A percentile compares a stretch with the other conserved stretches of the same genome.
Conservation (phyloP, 2,113 vertebrate species). For the Paracanthobrama guichenoti region DNA sequence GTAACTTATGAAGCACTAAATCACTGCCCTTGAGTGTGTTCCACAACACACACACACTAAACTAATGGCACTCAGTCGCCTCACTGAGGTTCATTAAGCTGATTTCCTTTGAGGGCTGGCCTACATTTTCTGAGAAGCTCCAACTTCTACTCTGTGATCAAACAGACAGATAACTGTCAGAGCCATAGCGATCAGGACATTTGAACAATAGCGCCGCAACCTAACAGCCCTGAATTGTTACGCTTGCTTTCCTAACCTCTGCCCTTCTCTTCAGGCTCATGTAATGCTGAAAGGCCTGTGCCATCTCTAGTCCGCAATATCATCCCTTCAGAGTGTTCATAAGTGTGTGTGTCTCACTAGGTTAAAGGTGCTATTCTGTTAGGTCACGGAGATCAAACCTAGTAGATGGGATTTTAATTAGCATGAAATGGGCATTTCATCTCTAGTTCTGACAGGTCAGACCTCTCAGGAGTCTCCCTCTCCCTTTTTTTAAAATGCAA, state of each 20-base stretch:
- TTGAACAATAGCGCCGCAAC: slow-evolving; percentile 31
- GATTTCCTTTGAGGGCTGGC: slow-evolving; percentile 47
- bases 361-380: slow-evolving; percentile 35
- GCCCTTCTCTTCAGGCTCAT: slow-evolving; percentile 3
- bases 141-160: slow-evolving; percentile 41
- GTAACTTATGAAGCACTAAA: background rate
- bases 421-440: slow-evolving; percentile 42
- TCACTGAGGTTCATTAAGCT: slow-evolving; percentile 50
- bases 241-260: slow-evolving; percentile 48
- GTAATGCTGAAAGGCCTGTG: slow-evolving; percentile 23
- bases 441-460: slow-evolving; percentile 6
- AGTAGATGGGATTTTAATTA: slow-evolving; percentile 31
- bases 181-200: slow-evolving; percentile 22
- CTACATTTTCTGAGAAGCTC: slow-evolving; percentile 46
- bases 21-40: slow-evolving; percentile 3
- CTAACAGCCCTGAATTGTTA: background rate
- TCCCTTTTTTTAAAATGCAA: background rate
- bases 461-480: background rate
- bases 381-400: slow-evolving; percentile 36
- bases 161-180: slow-evolving; percentile 52
- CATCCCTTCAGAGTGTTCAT: background rate
- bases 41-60: slow-evolving; percentile 3
- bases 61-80: background rate
- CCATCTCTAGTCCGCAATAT: slow-evolving; percentile 15
- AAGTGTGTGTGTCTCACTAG: slow-evolving; percentile 14